These are phyloP conservation scores for Ditylenchus weischeri DNA, from an alignment of 2,888 invertebrate species.

Conservation along the genomic window DNA sequence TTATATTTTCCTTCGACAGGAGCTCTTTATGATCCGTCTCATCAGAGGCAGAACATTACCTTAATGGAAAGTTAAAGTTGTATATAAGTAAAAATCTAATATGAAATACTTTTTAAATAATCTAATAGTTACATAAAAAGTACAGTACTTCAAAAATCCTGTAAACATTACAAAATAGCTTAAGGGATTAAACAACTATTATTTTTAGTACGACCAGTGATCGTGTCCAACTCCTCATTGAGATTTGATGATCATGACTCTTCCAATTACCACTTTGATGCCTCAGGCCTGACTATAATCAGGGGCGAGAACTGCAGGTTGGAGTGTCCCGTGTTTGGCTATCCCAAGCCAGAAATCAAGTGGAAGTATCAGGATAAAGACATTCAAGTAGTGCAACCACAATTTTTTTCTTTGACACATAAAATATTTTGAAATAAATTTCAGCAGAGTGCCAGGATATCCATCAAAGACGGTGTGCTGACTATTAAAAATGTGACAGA, in stretches of 20 bases:
- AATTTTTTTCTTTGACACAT: background rate
- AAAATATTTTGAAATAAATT: background rate
- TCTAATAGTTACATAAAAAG: too few species aligned
- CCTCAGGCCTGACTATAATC: slow-evolving; percentile 24
- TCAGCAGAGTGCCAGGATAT: background rate
- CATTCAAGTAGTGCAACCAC: slow-evolving; percentile 9
- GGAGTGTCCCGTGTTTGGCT: slow-evolving; percentile 28
- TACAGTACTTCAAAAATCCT: too few species aligned
- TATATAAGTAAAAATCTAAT: too few species aligned
- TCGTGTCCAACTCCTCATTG: slow-evolving; percentile 25
- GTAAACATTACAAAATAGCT: background rate
- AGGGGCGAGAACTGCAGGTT: slow-evolving; percentile 25
- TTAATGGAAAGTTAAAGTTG: too few species aligned
- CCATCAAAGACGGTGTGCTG: slow-evolving; percentile 16
- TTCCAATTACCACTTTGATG: slow-evolving; percentile 24
- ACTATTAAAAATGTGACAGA: slow-evolving; percentile 26
- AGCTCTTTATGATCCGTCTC: too few species aligned
- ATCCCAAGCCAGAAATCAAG: slow-evolving; percentile 27
- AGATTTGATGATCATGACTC: slow-evolving; percentile 26
- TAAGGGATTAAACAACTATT: too few species aligned
- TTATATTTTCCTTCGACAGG: too few species aligned
- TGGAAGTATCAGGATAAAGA: slow-evolving; percentile 25
- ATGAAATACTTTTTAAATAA: too few species aligned
- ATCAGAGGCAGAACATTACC: too few species aligned
- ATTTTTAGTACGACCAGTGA: slow-evolving; percentile 32